Percentiles rank a stretch among this genome's conserved stretches.
These are phyloP conservation scores for Morpho achilles DNA, from an alignment of 2,888 invertebrate genomes.

Conservation along the genomic window DNA sequence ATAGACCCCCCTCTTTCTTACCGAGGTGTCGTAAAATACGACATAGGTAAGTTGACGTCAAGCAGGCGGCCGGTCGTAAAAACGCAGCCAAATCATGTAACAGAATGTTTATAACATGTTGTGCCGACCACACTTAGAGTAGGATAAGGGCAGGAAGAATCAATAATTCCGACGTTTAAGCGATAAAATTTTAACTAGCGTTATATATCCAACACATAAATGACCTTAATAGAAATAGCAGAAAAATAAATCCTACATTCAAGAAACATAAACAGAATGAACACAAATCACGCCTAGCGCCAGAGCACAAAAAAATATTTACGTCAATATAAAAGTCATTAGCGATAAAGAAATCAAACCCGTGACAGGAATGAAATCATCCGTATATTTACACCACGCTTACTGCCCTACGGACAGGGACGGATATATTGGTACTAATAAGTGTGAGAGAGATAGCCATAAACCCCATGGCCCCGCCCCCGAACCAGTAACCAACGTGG, in stretches of 20 bases:
- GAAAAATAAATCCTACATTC: not conserved
- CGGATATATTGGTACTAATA: slow-evolving; percentile 21
- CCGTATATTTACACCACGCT: slow-evolving; percentile 60
- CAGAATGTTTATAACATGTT: no score
- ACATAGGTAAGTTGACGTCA: no score
- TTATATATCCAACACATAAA: not conserved
- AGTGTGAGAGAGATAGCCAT: slow-evolving; percentile 36
- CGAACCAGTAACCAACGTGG: slow-evolving; percentile 43
- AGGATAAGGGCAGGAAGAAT: no score
- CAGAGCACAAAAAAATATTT: slow-evolving; percentile 15
- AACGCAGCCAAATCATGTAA: no score
- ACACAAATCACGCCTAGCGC: slow-evolving; percentile 9
- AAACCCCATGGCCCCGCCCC: slow-evolving; percentile 55
- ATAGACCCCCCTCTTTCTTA: no score
- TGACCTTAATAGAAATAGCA: not conserved
- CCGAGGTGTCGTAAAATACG: no score
- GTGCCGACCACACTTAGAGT: no score
- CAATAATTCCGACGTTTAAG: not conserved
- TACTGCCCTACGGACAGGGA: slow-evolving; percentile 46
- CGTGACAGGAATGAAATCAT: slow-evolving; percentile 64
- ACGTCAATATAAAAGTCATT: slow-evolving; percentile 30
- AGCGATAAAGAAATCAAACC: slow-evolving; percentile 37
- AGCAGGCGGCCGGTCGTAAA: no score
- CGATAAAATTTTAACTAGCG: not conserved
- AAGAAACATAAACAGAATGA: slow-evolving; percentile 1